Evolutionary conservation across 2,888 invertebrate species (phyloP).

Genomic region (Rugalucina vietnamica): DNA sequence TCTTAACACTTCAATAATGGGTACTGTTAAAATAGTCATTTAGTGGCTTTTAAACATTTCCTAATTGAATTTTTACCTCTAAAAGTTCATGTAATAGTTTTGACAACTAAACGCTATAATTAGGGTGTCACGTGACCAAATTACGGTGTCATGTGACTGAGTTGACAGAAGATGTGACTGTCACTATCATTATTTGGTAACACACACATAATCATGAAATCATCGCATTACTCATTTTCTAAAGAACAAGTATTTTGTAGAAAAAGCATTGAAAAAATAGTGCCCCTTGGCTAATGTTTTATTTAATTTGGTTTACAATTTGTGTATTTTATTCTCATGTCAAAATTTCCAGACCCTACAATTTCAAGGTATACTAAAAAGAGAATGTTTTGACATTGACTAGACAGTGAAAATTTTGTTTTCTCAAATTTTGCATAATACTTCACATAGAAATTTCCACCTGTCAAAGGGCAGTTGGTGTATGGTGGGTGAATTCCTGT

Average conservation of each 20-base stretch:
- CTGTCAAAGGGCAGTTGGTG: too few relatives aligned
- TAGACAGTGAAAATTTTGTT: not conserved
- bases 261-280: not conserved
- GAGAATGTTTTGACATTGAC: not conserved
- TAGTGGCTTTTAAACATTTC: slow-evolving; percentile 1
- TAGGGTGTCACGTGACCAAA: slow-evolving; percentile 16
- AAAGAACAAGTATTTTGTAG: not conserved
- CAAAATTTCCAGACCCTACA: not conserved
- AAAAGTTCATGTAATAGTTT: slow-evolving; percentile 11
- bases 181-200: not conserved
- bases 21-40: slow-evolving; percentile 13
- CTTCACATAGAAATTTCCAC: too few relatives aligned
- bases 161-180: not conserved
- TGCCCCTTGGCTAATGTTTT: not conserved
- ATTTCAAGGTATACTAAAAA: not conserved
- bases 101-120: slow-evolving; percentile 11
- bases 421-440: not conserved
- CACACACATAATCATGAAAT: slow-evolving; percentile 2
- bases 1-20: slow-evolving; percentile 8
- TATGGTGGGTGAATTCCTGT: too few relatives aligned
- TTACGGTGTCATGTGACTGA: slow-evolving; percentile 11
- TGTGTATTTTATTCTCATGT: not conserved
- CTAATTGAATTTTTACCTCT: slow-evolving; percentile 7
- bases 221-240: slow-evolving; percentile 1
- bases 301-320: not conserved